Percentiles rank a stretch among this genome's conserved stretches.
These are phyloP conservation scores for Edolisoma coerulescens DNA, from an alignment of 2,113 vertebrate genomes.

Conservation along the genomic window DNA sequence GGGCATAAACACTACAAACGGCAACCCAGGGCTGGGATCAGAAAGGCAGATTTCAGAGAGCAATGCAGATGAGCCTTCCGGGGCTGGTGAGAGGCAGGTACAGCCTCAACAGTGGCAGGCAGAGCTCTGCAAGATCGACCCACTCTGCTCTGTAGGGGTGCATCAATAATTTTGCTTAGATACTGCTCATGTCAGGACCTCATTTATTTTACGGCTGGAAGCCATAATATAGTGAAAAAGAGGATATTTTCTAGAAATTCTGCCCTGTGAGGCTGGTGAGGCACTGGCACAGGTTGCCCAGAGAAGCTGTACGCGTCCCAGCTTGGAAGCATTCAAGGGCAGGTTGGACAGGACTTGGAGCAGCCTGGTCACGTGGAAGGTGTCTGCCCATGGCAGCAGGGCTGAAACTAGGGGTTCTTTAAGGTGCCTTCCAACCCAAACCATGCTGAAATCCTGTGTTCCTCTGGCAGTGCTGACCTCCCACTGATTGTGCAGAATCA, in stretches of 20 bases:
- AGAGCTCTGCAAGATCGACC: background rate
- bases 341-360: background rate
- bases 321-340: background rate
- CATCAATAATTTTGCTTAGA: background rate
- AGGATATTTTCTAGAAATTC: background rate
- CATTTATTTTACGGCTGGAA: background rate
- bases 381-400: background rate
- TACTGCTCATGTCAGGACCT: background rate
- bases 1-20: background rate
- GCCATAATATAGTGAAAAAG: background rate
- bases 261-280: background rate
- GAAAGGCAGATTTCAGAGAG: background rate
- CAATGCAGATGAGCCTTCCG: background rate
- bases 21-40: background rate
- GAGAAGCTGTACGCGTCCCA: background rate
- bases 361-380: background rate
- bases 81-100: background rate
- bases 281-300: background rate
- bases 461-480: background rate
- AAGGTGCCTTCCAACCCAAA: background rate
- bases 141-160: background rate
- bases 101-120: background rate
- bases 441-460: background rate
- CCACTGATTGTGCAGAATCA: background rate
- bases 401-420: background rate